Percentiles rank a stretch among this genome's conserved stretches.
phyloP scores from a whole-genome alignment of 2,113 vertebrate species.

The Scomber scombrus region DNA sequence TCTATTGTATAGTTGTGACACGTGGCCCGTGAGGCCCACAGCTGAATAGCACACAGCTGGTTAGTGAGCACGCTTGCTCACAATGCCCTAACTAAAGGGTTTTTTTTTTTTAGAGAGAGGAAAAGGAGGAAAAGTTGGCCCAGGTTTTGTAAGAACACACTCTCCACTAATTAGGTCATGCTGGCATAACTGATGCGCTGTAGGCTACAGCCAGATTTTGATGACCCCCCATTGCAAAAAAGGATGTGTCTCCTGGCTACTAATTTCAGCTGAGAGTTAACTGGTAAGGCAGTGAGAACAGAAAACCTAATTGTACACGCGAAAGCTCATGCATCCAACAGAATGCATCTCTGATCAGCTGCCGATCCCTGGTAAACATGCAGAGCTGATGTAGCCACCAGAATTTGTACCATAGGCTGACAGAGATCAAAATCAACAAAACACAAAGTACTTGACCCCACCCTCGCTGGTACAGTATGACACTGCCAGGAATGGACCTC shows the following conservation, averaged over 20 bases:
- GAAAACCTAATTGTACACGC: constrained; percentile 7
- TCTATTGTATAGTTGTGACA: constrained; percentile 80
- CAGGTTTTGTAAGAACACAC: constrained; percentile 63
- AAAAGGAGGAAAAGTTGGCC: constrained; percentile 57
- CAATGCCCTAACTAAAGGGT: constrained; percentile 74
- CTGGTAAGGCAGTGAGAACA: neutral
- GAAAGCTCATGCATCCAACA: constrained; percentile 7
- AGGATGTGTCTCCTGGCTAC: constrained; percentile 33
- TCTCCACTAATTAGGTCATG: constrained; percentile 65
- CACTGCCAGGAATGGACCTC: constrained; percentile 64
- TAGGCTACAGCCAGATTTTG: constrained; percentile 45
- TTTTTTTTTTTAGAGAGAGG: constrained; percentile 56
- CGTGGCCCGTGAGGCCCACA: constrained; percentile 78
- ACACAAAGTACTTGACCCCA: constrained; percentile 73
- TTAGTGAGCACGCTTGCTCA: constrained; percentile 79
- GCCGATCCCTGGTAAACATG: constrained; percentile 32
- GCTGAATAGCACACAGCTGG: constrained; percentile 84
- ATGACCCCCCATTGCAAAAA: constrained; percentile 44
- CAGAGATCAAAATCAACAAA: constrained; percentile 67
- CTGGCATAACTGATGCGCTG: constrained; percentile 42
- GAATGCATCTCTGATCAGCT: constrained; percentile 19
- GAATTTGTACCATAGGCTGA: constrained; percentile 40
- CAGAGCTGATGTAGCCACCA: constrained; percentile 37
- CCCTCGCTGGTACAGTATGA: constrained; percentile 71
- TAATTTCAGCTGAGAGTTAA: constrained; percentile 23